Evolutionary conservation across 2,113 vertebrate genomes (phyloP).

Genomic region (Aptenodytes forsteri): DNA sequence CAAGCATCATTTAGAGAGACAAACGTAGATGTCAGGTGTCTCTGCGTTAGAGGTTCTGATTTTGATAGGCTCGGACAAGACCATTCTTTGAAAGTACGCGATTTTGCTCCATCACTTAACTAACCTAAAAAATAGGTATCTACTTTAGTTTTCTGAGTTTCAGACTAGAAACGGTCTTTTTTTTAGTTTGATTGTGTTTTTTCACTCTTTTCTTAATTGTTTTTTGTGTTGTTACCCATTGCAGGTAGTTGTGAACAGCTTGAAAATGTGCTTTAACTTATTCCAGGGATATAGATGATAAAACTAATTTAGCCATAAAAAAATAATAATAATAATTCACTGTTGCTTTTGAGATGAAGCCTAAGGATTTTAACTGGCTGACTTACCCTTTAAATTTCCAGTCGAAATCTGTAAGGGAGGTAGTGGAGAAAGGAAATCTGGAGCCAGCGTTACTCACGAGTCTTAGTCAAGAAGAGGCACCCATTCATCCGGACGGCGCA

Average conservation of each 20-base stretch:
- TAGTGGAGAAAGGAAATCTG: neutral
- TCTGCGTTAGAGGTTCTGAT: neutral
- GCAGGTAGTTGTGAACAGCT: neutral
- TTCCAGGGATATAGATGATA: neutral
- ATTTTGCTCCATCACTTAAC: neutral
- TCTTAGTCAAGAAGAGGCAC: neutral
- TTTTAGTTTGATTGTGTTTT: neutral
- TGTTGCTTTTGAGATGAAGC: neutral
- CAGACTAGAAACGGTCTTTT: neutral
- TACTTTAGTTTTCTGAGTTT: neutral
- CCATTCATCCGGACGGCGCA: neutral
- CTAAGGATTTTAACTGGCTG: neutral
- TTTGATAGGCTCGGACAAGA: neutral
- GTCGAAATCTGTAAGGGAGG: neutral
- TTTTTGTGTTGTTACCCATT: neutral
- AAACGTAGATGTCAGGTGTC: neutral
- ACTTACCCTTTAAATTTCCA: neutral
- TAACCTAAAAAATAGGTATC: neutral
- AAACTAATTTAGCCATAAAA: neutral
- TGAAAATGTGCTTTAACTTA: neutral
- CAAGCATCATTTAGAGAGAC: neutral
- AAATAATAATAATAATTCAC: neutral
- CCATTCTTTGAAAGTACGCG: neutral
- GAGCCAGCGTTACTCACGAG: neutral
- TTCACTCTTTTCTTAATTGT: neutral